phyloP scores from a whole-genome alignment of 1,140 invertebrate genomes.

The Lepidostoma basale region DNA sequence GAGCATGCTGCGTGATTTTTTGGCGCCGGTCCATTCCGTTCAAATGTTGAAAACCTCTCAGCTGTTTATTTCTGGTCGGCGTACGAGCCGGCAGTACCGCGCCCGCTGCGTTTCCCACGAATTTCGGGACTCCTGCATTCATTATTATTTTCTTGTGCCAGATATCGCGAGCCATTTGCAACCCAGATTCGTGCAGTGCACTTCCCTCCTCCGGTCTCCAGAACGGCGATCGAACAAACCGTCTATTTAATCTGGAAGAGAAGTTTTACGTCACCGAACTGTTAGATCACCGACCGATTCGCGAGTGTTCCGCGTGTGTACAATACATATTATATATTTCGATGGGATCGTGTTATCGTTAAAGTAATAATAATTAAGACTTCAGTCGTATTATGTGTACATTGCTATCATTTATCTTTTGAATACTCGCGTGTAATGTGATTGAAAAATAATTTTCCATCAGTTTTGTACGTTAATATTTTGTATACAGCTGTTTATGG shows the following conservation, averaged over 20 bases:
- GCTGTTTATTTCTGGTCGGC: conserved; percentile 44
- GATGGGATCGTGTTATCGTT: not conserved
- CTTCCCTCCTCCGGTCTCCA: not conserved
- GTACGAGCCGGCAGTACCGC: conserved; percentile 28
- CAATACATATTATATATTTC: not conserved
- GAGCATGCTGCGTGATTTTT: conserved; percentile 27
- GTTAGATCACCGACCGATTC: conserved; percentile 29
- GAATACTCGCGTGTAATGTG: no score
- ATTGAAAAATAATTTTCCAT: no score
- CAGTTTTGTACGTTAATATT: no score
- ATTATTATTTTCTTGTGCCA: conserved; percentile 22
- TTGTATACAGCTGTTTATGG: no score
- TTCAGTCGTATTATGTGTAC: no score
- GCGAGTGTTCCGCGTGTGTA: not conserved
- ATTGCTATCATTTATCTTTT: no score
- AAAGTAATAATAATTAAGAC: no score
- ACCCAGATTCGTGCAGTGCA: not conserved
- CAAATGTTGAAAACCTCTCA: conserved; percentile 39
- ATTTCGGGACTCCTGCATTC: conserved; percentile 10
- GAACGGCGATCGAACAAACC: not conserved
- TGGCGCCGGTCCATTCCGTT: conserved; percentile 42
- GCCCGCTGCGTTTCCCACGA: conserved; percentile 1
- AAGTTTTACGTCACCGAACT: conserved; percentile 9
- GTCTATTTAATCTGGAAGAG: not conserved
- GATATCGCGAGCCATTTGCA: not conserved